Evolutionary conservation across 2,888 invertebrate species (phyloP).

Genomic region (Coelopa pilipes): DNA sequence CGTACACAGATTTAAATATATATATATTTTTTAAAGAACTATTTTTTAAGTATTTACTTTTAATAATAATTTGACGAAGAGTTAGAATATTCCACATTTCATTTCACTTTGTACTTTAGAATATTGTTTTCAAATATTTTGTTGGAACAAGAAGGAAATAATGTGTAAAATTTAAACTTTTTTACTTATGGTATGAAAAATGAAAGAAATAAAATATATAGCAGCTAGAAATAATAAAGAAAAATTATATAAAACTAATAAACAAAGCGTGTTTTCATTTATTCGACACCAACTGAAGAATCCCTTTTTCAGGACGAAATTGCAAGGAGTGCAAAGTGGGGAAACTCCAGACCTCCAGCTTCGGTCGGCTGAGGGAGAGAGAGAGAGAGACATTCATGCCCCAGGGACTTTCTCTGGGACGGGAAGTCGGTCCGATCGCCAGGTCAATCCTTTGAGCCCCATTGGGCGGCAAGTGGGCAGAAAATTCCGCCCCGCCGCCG

Average conservation of each 20-base stretch:
- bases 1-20: neutral
- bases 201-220: conserved; percentile 1
- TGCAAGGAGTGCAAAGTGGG: no score
- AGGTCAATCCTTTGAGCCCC: no score
- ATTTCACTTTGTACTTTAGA: neutral
- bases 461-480: no score
- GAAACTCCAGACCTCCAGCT: no score
- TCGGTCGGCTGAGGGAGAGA: no score
- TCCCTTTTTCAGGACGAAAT: no score
- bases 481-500: no score
- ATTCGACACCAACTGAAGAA: no score
- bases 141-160: neutral
- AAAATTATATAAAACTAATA: conserved; percentile 5
- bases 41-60: neutral
- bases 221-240: conserved; percentile 3
- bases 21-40: neutral
- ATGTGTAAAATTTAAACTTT: conserved; percentile 21
- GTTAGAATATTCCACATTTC: neutral
- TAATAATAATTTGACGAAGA: neutral
- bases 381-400: no score
- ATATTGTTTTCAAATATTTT: neutral
- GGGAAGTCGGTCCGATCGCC: no score
- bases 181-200: conserved; percentile 22
- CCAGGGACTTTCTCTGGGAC: no score
- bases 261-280: neutral